Percentiles rank a stretch among this genome's conserved stretches.
Evolutionary conservation across 2,113 vertebrate genomes (phyloP).

Genomic region (Periophthalmus modestus): DNA sequence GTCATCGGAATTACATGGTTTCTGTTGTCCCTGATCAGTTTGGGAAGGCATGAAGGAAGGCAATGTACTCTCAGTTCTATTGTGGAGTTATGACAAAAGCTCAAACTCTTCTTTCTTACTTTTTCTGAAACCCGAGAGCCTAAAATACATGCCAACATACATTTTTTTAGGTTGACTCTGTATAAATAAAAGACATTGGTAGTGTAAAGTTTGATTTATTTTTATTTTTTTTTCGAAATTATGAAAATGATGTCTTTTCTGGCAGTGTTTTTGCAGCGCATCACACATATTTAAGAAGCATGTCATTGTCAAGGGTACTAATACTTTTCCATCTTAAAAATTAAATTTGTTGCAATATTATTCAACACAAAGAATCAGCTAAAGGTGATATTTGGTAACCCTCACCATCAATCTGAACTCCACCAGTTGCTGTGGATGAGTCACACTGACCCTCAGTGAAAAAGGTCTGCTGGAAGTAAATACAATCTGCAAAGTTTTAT

Average conservation of each 20-base stretch:
- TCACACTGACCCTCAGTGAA: conserved; percentile 19
- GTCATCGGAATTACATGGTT: conserved; percentile 32
- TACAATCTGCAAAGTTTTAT: background rate
- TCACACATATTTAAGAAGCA: conserved; percentile 7
- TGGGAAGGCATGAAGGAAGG: background rate
- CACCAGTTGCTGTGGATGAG: conserved; percentile 23
- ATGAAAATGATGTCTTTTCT: too few species aligned
- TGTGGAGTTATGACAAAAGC: background rate
- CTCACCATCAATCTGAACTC: conserved; percentile 21
- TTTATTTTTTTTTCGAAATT: too few species aligned
- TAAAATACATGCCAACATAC: background rate
- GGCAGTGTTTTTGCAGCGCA: background rate
- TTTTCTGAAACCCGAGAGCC: background rate
- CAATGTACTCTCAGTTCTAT: background rate
- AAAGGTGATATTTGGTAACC: conserved; percentile 20
- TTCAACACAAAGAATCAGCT: conserved; percentile 17
- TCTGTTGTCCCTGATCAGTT: conserved; percentile 14
- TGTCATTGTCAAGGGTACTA: background rate
- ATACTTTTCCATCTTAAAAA: background rate
- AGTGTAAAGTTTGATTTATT: background rate
- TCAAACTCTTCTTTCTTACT: background rate
- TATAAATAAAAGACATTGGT: background rate
- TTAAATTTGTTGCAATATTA: conserved; percentile 12
- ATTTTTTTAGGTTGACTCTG: background rate
- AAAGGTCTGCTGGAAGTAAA: background rate